Evolutionary conservation across 2,797 vertebrate species (phyloP).

Genomic region (Danio kyathit): DNA sequence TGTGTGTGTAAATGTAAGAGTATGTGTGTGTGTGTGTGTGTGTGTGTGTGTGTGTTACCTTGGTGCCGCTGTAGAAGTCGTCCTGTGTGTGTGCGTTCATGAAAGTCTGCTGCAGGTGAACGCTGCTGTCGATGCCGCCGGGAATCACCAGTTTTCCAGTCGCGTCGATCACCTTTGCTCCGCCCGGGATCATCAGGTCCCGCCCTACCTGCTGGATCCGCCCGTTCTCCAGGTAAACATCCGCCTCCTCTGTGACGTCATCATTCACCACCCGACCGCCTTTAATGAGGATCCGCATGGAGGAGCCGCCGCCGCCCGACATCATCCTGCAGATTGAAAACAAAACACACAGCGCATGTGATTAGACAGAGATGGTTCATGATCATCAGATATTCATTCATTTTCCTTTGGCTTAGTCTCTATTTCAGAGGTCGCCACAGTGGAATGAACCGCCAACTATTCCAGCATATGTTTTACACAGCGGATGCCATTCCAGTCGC

Average conservation of each 20-base stretch:
- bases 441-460: too few species aligned
- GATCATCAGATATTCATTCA: too few species aligned
- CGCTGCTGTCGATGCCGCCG: slow-evolving; percentile 94
- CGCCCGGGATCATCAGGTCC: slow-evolving; percentile 95
- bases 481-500: too few species aligned
- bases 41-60: slow-evolving; percentile 78
- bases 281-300: slow-evolving; percentile 91
- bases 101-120: slow-evolving; percentile 96
- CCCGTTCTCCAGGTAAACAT: slow-evolving; percentile 95
- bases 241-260: slow-evolving; percentile 93
- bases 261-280: slow-evolving; percentile 97
- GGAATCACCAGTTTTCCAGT: slow-evolving; percentile 94
- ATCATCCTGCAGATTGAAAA: too few species aligned
- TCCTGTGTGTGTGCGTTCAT: slow-evolving; percentile 94
- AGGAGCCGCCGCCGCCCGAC: slow-evolving; percentile 84
- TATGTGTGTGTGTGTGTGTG: too few species aligned
- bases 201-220: slow-evolving; percentile 95
- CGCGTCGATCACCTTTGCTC: slow-evolving; percentile 95
- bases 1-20: too few species aligned
- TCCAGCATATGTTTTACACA: too few species aligned
- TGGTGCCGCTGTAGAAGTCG: slow-evolving; percentile 96
- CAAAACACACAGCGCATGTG: too few species aligned
- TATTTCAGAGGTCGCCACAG: too few species aligned
- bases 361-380: too few species aligned
- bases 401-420: too few species aligned